Conservation (phyloP, 2,797 vertebrate species). For the Oryzias sinensis region DNA sequence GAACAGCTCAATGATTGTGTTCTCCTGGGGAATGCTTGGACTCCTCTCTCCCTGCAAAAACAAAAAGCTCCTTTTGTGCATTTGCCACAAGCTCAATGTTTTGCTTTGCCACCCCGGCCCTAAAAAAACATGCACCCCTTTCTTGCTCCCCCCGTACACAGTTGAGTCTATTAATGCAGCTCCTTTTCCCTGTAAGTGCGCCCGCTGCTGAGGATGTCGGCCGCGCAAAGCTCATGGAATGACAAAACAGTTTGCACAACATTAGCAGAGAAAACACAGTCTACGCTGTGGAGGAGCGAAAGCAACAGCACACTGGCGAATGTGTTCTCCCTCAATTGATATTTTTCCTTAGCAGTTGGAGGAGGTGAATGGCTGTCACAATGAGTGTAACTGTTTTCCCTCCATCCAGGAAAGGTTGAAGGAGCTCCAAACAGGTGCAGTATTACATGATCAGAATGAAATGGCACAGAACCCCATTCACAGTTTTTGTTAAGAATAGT, state of each 20-base stretch:
- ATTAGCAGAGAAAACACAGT: slow-evolving; percentile 82
- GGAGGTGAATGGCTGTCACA: slow-evolving; percentile 26
- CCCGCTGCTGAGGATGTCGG: slow-evolving; percentile 84
- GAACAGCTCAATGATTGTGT: slow-evolving; percentile 95
- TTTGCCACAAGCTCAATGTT: slow-evolving; percentile 92
- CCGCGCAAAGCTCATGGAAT: slow-evolving; percentile 90
- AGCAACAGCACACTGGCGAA: slow-evolving; percentile 80
- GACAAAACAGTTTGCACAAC: slow-evolving; percentile 99
- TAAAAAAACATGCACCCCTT: slow-evolving; percentile 97
- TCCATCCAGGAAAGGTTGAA: slow-evolving; percentile 37
- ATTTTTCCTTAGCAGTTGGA: slow-evolving; percentile 60
- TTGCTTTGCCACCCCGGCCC: slow-evolving; percentile 96
- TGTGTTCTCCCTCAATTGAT: slow-evolving; percentile 74
- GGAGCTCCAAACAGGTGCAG: slow-evolving; percentile 64
- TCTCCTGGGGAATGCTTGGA: slow-evolving; percentile 87
- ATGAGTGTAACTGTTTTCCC: slow-evolving; percentile 42
- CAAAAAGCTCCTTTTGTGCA: slow-evolving; percentile 84
- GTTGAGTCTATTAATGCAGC: slow-evolving; percentile 91
- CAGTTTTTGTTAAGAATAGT: slow-evolving; percentile 4
- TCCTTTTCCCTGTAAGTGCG: slow-evolving; percentile 71
- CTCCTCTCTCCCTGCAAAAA: slow-evolving; percentile 91
- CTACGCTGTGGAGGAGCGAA: slow-evolving; percentile 67
- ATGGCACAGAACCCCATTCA: slow-evolving; percentile 30
- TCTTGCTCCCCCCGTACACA: slow-evolving; percentile 87
- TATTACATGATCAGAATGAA: slow-evolving; percentile 46